Evolutionary conservation across 2,888 invertebrate species (phyloP), one percentile per base, ranked within the genome.

Genomic region (Sinohyriopsis cumingii): DNA sequence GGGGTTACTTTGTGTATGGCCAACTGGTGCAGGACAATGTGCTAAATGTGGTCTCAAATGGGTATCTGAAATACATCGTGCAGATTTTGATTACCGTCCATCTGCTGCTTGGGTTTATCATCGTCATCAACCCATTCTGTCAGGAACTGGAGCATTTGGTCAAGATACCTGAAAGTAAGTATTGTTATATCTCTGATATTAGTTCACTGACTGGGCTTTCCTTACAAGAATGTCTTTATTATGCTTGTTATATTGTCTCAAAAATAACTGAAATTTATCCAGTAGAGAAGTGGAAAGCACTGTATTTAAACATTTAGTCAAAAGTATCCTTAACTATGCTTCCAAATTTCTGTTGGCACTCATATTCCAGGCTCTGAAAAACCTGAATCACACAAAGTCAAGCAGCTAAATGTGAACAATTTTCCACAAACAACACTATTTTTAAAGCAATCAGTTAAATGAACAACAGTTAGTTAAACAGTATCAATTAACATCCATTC

Each of bases 121-220:
- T 94, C 80, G 92, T 94, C 75, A 92, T 94, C 78, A 94, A 94
- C 90, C 94, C 94, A 0, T 93, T 94, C 57, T 93, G 93, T 84
- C 94, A 95, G 86, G 95, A 96, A 79, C 90, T 96, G 55, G 96
- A 97, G 88, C 94, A 95, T 80, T 91, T 93, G 66, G 91, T 96
- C 22, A 92, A 92, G 33, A 92, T 96, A 71, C 93, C 95, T 1
- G 93, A 93, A 92, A 92, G 96, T 95, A 90, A 85, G 91, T 73
- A 57, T 57, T 25, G 45, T 45, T 45, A 7, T 45, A 15, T 45
- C 45, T 45, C 45, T 45, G 3, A 45, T 45, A 12, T 45, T 45
- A 33, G 9, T 33, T 33, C 33, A 33, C 9, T 15, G 15, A 45
- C 3, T 15, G 0, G 45, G 15, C 45, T 12, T 45, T 15, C 12